Evolutionary conservation across 1,140 invertebrate species (phyloP), one percentile per base, ranked within the genome.

Genomic region (Paraescarpia echinospica): DNA sequence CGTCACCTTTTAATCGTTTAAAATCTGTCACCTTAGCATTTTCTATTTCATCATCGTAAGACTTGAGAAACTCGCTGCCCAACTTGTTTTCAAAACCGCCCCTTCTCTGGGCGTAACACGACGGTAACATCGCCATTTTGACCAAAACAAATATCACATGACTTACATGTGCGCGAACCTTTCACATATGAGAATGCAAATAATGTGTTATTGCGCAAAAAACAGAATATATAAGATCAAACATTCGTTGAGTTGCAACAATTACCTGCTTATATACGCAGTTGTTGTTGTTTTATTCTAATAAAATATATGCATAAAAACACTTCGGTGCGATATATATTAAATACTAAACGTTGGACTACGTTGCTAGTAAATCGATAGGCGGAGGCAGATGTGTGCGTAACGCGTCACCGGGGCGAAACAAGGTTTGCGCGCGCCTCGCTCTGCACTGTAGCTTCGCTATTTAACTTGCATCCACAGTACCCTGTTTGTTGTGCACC

Each of bases 381-480:
- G n/a, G 90, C 90, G 90, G 90, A 90, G 18, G 90, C n/a, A 22
- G 14, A 27, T n/a, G 18, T 18, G n/a, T 41, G 34, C 89, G 34
- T 34, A 31, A 90, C 18, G 18, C 90, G 90, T 90, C 34, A 33
- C 35, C 90, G 35, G 59, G 59, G 22, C 59, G 59, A 77, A 77
- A 77, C 59, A 77, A 77, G 59, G 59, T 77, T 77, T 77, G 59
- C 59, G 59, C 59, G 59, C 59, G 59, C 59, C 59, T 77, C 41
- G 59, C 59, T 77, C 59, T 77, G 59, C 59, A 77, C 59, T 77
- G 59, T 77, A 77, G 59, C 59, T 77, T 92, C 59, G 33, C 48
- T 51, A 41, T 92, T 89, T 34, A 48, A 92, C 35, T 91, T 92
- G 92, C 89, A 91, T 48, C 89, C 90, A 34, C 34, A 51, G 59